Evolutionary conservation across 2,113 vertebrate species (phyloP).

Genomic region (Hystrix brachyura): DNA sequence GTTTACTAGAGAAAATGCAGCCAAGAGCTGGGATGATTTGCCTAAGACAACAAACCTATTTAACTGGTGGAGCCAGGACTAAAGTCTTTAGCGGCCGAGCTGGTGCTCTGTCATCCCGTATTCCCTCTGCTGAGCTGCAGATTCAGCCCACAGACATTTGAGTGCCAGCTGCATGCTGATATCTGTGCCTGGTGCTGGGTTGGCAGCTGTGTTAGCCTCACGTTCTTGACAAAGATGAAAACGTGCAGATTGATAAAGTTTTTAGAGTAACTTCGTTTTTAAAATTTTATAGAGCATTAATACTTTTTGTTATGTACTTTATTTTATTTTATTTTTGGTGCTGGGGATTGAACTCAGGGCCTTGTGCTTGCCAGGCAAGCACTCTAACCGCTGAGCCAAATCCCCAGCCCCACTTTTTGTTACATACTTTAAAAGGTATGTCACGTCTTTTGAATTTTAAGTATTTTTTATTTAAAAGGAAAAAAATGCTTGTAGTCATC

Average conservation of each 20-base stretch:
- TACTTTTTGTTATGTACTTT: background rate
- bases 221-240: background rate
- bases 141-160: background rate
- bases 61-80: background rate
- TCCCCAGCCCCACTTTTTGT: background rate
- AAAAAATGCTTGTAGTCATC: background rate
- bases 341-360: too few species aligned
- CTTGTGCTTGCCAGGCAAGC: too few species aligned
- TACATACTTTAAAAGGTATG: background rate
- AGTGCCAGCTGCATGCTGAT: background rate
- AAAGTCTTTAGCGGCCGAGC: background rate
- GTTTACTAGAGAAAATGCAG: constrained; percentile 39
- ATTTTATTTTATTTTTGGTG: background rate
- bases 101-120: background rate
- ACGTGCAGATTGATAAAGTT: background rate
- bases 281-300: background rate
- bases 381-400: too few species aligned
- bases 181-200: background rate
- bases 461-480: background rate
- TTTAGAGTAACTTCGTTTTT: background rate
- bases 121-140: background rate
- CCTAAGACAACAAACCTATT: background rate
- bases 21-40: background rate
- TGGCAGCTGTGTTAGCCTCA: background rate
- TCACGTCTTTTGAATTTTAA: background rate